phyloP scores from a whole-genome alignment of 2,888 invertebrate genomes.

The Trichogramma evanescens region DNA sequence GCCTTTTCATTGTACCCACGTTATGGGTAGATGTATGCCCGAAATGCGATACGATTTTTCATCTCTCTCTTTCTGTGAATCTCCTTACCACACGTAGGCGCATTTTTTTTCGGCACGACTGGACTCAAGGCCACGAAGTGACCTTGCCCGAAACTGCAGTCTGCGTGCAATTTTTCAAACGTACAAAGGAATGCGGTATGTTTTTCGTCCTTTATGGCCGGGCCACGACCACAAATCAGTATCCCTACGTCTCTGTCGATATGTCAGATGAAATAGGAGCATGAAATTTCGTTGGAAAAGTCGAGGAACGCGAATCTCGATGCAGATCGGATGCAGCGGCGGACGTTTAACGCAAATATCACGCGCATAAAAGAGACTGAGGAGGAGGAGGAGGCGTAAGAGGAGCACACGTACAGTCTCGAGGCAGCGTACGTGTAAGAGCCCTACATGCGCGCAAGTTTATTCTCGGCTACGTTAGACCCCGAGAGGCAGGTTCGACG shows the following conservation, averaged over 20 bases:
- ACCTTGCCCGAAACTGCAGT: no score
- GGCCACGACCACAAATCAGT: no score
- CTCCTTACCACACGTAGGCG: no score
- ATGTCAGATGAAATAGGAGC: background rate
- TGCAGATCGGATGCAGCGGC: background rate
- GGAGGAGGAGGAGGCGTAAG: slow-evolving; percentile 26
- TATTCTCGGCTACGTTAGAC: slow-evolving; percentile 44
- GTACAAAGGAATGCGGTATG: no score
- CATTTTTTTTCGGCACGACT: no score
- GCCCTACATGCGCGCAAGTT: slow-evolving; percentile 39
- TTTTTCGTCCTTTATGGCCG: no score
- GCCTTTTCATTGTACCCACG: no score
- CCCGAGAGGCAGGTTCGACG: slow-evolving; percentile 43
- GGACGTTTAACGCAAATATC: background rate
- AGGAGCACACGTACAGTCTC: background rate
- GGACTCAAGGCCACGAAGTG: no score
- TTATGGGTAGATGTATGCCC: no score
- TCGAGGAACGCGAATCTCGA: background rate
- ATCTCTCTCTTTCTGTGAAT: no score
- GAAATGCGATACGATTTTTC: no score
- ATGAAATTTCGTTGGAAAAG: background rate
- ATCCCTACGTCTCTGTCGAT: background rate
- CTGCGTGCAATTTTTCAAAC: no score
- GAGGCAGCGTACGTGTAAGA: background rate
- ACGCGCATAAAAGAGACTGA: background rate